phyloP scores from a whole-genome alignment of 2,113 vertebrate genomes.

The Sterrhoptilus dennistouni region DNA sequence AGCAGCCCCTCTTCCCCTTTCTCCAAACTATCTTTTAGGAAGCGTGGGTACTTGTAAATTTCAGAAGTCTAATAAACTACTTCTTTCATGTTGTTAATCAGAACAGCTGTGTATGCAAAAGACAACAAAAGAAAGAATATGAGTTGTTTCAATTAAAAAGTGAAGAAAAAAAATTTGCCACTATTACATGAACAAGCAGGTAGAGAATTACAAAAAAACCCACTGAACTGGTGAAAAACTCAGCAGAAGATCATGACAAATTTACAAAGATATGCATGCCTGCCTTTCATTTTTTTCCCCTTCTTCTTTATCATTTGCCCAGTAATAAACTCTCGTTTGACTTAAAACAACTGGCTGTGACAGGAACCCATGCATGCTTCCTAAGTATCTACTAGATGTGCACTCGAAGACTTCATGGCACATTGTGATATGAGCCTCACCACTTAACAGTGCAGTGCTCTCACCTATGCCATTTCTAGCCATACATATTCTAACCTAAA shows the following conservation, averaged over 20 bases:
- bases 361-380: background rate
- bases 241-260: background rate
- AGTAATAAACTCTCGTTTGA: background rate
- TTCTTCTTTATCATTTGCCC: background rate
- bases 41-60: background rate
- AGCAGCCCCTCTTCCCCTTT: background rate
- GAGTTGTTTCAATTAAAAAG: background rate
- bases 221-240: background rate
- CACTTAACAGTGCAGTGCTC: background rate
- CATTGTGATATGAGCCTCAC: background rate
- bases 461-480: background rate
- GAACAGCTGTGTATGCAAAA: background rate
- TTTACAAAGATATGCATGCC: background rate
- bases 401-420: background rate
- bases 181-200: background rate
- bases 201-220: background rate
- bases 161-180: background rate
- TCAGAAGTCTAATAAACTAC: background rate
- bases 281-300: background rate
- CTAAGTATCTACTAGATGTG: background rate
- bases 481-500: background rate
- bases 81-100: background rate
- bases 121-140: background rate
- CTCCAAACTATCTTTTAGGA: background rate
- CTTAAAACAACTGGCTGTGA: background rate